phyloP scores from a whole-genome alignment of 2,888 invertebrate genomes.

The Coelopa pilipes region DNA sequence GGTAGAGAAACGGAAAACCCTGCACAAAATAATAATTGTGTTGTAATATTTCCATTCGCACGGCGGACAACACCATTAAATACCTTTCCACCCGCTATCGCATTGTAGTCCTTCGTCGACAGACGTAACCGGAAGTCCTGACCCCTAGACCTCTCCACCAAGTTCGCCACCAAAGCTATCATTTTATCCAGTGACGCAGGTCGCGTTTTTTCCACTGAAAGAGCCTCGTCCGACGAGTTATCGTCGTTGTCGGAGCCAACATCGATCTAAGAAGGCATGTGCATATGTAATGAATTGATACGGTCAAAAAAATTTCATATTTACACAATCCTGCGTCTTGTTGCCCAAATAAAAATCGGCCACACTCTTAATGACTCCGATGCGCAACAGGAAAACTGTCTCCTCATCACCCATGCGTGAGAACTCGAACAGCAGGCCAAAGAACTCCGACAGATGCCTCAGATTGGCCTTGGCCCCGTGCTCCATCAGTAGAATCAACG shows the following conservation, averaged over 20 bases:
- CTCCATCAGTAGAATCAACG: slow-evolving; percentile 86
- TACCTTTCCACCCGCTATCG: slow-evolving; percentile 88
- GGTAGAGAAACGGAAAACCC: slow-evolving; percentile 93
- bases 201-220: slow-evolving; percentile 77
- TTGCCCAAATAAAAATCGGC: slow-evolving; percentile 93
- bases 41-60: slow-evolving; percentile 4
- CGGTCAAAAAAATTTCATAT: slow-evolving; percentile 37
- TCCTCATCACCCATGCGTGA: slow-evolving; percentile 96
- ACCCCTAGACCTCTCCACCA: slow-evolving; percentile 89
- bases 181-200: slow-evolving; percentile 95
- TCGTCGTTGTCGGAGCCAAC: slow-evolving; percentile 67
- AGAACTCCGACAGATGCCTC: slow-evolving; percentile 91
- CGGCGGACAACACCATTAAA: not conserved
- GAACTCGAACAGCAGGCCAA: slow-evolving; percentile 91
- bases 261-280: slow-evolving; percentile 57
- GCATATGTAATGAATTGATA: not conserved
- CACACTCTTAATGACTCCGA: slow-evolving; percentile 89
- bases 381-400: slow-evolving; percentile 84
- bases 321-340: slow-evolving; percentile 76
- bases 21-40: slow-evolving; percentile 62
- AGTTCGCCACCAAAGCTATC: slow-evolving; percentile 88
- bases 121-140: slow-evolving; percentile 79
- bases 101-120: slow-evolving; percentile 81
- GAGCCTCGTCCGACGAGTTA: slow-evolving; percentile 70
- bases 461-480: slow-evolving; percentile 87